Base-by-base conservation (phyloP, 30 jellyfish, hydroid and myxozoan species). In the Pelagia noctiluca region DNA sequence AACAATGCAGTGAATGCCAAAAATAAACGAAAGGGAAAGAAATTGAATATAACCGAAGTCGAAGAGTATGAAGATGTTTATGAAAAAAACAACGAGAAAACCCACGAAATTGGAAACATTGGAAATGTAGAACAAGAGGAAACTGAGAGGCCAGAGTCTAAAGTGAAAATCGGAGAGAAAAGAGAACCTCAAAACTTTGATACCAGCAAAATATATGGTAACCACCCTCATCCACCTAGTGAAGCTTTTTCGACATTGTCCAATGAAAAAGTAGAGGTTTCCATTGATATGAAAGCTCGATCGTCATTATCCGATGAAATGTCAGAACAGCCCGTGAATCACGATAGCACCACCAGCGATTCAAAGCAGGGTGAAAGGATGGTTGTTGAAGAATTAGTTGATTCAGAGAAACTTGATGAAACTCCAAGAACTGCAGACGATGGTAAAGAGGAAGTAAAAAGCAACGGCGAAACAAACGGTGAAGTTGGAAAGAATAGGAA, bases 41-140 rank as follows among this genome's bases (percentile, higher is more conserved):
- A 84, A 31, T 32, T 88, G 25, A 88, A 88, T 48, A 88, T 88
- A 2, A 34, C 71, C 7, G 96, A 88, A 78, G 89, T 88, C 28
- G 96, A 86, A n/a, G 75, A 49, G 10, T 37, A 33, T 61, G 84
- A 71, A 25, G 95, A 84, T 0, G 38, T 46, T 42, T 48, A 0
- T 4, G 52, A 31, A 34, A 12, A 24, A 31, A 52, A 8, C 33
- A 60, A 16, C 5, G 69, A 48, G 22, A 13, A 48, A n/a, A n/a
- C n/a, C n/a, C n/a, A n/a, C n/a, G n/a, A n/a, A n/a, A n/a, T n/a
- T n/a, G n/a, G n/a, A n/a, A n/a, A n/a, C n/a, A n/a, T n/a, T n/a
- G n/a, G n/a, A n/a, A n/a, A n/a, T n/a, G n/a, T n/a, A n/a, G n/a
- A n/a, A n/a, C n/a, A n/a, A n/a, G n/a, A n/a, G n/a, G n/a, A n/a